Conservation (phyloP, 2,888 invertebrate species). For the Phyllotreta striolata region DNA sequence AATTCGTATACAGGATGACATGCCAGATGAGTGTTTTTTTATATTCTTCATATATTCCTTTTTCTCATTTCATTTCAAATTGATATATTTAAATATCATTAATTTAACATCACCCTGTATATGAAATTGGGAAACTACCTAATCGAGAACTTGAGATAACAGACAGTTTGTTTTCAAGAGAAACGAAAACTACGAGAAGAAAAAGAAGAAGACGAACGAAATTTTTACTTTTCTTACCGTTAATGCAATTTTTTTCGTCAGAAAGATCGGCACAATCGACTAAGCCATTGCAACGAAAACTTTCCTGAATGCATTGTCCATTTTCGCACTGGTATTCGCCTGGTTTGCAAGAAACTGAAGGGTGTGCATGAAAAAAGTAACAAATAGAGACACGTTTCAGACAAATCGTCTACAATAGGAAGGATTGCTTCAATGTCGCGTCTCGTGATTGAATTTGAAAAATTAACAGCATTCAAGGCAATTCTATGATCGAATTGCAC, state of each 20-base stretch:
- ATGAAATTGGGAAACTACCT: too few species aligned
- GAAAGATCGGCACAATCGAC: conserved; percentile 62
- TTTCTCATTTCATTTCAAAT: too few species aligned
- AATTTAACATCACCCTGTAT: too few species aligned
- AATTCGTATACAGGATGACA: too few species aligned
- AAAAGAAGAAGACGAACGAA: conserved; percentile 10
- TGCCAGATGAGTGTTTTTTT: too few species aligned
- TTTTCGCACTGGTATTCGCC: conserved; percentile 64
- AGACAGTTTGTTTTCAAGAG: too few species aligned
- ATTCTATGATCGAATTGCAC: too few species aligned
- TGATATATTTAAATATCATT: too few species aligned
- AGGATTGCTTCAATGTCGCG: neutral
- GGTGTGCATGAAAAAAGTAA: conserved; percentile 38
- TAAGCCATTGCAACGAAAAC: conserved; percentile 58
- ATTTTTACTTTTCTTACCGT: conserved; percentile 51
- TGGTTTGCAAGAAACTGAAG: conserved; percentile 45
- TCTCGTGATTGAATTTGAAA: neutral
- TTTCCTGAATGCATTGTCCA: conserved; percentile 63
- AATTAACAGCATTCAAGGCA: too few species aligned
- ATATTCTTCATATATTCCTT: too few species aligned
- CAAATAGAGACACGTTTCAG: conserved; percentile 12
- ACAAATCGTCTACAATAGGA: conserved; percentile 14
- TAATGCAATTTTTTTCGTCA: conserved; percentile 68
- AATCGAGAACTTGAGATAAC: neutral
- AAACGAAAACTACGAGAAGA: too few species aligned